Base-by-base conservation (phyloP, 2,113 vertebrate genomes). In the Hystrix cristata region DNA sequence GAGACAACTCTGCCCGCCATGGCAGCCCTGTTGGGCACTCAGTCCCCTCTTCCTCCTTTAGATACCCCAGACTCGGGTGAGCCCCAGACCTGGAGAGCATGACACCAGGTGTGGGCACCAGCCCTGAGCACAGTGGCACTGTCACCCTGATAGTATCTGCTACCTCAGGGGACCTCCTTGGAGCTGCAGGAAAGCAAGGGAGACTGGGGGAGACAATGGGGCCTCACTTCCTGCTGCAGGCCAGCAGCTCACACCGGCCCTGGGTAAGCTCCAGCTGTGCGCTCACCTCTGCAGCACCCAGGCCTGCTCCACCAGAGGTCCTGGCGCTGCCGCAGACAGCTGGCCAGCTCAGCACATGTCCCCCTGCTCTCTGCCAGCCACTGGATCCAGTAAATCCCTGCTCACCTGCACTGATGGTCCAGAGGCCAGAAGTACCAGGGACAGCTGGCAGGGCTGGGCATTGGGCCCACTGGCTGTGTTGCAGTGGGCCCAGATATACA, bases 161-260 rank as follows among this genome's bases (percentile, higher is more conserved):
- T 38, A 64, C 67, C 29, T 86, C 65, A 87, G 71, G 55, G 27
- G 59, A 62, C 29, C 48, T 76, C 51, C 23, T 38, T 64, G 19
- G 27, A 67, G 25, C 27, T 93, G 13, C 23, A 31, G 55, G 90
- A 19, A 51, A 64, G 43, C 46, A 38, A 80, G 51, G 46, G n/a
- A 2, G 31, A 55, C 16, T 13, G 4, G 14, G 43, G 53, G 16
- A 48, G 34, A 74, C 7, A 13, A 9, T 0, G 3, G 57, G 65
- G 55, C 43, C n/a, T 97, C 93, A 99, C 98, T 98, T 98, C 99
- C 34, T 98, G 98, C 71, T 98, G 99, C 34, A 97, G 96, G 98
- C 98, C 79, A 98, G 76, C 29, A 98, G 80, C 64, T 98, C 97
- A 85, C 97, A 95, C 55, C 71, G 65, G 87, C 90, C 94, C 87